Evolutionary conservation across 2,888 invertebrate species (phyloP), one percentile per base, ranked within the genome.

Genomic region (Agrypnus murinus): DNA sequence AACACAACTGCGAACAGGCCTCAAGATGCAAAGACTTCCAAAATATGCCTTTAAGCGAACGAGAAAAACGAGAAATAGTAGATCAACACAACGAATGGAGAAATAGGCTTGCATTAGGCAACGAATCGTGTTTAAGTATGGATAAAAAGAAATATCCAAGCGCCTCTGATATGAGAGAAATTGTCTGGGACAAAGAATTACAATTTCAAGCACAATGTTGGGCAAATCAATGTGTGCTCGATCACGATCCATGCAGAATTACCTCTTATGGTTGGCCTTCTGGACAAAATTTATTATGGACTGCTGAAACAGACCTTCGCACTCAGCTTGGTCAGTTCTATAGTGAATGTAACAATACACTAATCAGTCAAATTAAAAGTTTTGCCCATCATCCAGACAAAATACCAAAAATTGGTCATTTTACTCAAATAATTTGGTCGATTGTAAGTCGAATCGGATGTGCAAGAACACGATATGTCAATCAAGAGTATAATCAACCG

Each of bases 141-240:
- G 31, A 50, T 10, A 19, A 12, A 1, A 25, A 10, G 1, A 1
- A 1, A 12, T 14, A 1, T 10, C 50, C 50, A 12, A 7, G 31
- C 1, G 50, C 50, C 4, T 4, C 50, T 1, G 10, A 50, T 10
- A 50, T 50, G 50, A 4, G 31, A 19, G 50, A 50, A 50, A 12
- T 50, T 8, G 50, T 50, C n/a, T 50, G 89, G 2, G 78, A 82
- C 73, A 79, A 74, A 64, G 85, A 85, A 73, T 60, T 85, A 67
- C 84, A 83, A 70, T 80, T 77, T 74, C 80, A 83, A 34, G 83
- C 84, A 2, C 84, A 84, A 74, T 85, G 85, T 67, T 84, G 84
- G 85, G 81, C 82, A 1, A 85, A 84, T 71, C 77, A 79, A 10
- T 85, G 85, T 65, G n/a, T 19, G 0, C 1, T 1, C 1, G n/a